Base-by-base conservation (phyloP, 2,113 vertebrate genomes). In the Oncorhynchus gorbuscha region DNA sequence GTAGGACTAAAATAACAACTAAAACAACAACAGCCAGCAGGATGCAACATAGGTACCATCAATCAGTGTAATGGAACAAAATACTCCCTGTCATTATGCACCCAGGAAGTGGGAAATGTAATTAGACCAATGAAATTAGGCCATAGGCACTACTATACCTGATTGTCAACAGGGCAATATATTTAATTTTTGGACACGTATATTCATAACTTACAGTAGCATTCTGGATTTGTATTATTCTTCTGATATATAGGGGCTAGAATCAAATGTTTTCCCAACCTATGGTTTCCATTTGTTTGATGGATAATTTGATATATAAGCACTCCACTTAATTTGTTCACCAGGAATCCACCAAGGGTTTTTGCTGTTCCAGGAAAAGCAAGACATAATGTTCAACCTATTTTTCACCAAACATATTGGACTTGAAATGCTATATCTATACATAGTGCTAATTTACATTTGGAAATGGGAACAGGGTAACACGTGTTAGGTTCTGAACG, bases 91-190 rank as follows among this genome's bases (percentile, higher is more conserved):
- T 89, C 86, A 91, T 90, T 91, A 92, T 45, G 39, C 70, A 74
- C 74, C 81, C 3, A 5, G 72, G 77, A 80, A 82, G 72, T 77
- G 80, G 83, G 85, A 92, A 88, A 90, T 87, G 77, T 86, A 91
- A 92, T 93, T 92, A 92, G 85, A 81, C 45, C 84, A 72, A 74
- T 74, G 82, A 87, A 89, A 90, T 85, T 85, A 82, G 87, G 83
- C 78, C 86, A 87, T 67, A 72, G 76, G 76, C 78, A 79, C 6
- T 2, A 79, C 76, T 71, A 79, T 79, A 80, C 64, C 78, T 69
- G 26, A 75, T 48, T 1, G 1, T 80, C 75, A 80, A 48, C 76
- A 5, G 14, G 69, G 69, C 66, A 18, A 74, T 85, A 66, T 3
- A 86, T 89, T 79, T 83, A 76, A 67, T 66, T 14, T 14, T 30